These are phyloP conservation scores for Coptodon bakossiorum DNA, from an alignment of 2,113 vertebrate genomes.

Conservation along the genomic window DNA sequence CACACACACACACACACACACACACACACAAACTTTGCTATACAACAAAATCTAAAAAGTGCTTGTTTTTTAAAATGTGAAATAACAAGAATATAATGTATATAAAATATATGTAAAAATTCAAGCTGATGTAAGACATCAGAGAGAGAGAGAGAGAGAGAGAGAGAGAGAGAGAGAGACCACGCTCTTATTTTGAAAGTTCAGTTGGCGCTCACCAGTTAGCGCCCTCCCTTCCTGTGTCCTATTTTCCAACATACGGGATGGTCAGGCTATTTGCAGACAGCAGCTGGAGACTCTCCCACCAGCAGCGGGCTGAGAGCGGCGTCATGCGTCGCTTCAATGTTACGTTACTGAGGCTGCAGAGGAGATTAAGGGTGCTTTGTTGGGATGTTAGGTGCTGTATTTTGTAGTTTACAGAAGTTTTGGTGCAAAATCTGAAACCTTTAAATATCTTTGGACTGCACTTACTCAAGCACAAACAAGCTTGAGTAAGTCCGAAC, in stretches of 20 bases:
- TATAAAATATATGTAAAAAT: neutral
- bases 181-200: neutral
- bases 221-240: neutral
- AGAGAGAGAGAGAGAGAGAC: no score
- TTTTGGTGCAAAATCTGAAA: neutral
- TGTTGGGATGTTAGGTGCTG: neutral
- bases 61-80: neutral
- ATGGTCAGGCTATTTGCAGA: neutral
- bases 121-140: neutral
- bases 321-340: neutral
- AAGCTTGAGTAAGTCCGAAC: neutral
- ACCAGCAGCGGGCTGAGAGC: neutral
- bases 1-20: neutral
- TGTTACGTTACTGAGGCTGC: neutral
- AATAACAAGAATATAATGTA: neutral
- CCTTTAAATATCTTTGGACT: neutral
- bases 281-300: neutral
- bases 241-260: rapidly evolving
- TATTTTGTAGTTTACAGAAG: neutral
- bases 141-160: neutral
- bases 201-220: neutral
- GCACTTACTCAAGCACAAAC: neutral
- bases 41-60: neutral
- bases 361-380: neutral
- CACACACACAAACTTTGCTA: neutral